phyloP scores from a whole-genome alignment of 1,140 invertebrate genomes.

The Drosophila takahashii region DNA sequence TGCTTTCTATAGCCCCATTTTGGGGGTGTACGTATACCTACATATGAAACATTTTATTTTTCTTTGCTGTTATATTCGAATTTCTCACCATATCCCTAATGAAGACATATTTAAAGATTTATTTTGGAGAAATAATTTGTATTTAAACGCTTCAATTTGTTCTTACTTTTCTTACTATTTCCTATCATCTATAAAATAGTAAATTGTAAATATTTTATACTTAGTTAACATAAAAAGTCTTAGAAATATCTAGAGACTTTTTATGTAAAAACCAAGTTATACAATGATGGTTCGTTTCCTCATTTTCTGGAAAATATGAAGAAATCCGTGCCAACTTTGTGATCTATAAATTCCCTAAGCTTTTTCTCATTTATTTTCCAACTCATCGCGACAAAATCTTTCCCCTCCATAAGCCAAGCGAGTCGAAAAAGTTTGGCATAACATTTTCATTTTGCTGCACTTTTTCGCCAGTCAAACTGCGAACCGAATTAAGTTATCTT shows the following conservation, averaged over 20 bases:
- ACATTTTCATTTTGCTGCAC: slow-evolving; percentile 52
- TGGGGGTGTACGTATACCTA: background rate
- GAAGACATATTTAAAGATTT: background rate
- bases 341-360: slow-evolving; percentile 9
- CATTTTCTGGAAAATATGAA: background rate
- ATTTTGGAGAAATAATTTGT: background rate
- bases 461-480: slow-evolving; percentile 27
- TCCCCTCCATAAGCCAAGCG: slow-evolving; percentile 24
- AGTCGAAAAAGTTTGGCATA: slow-evolving; percentile 42
- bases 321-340: slow-evolving; percentile 11
- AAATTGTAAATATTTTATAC: no score
- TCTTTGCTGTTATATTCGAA: background rate
- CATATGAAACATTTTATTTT: background rate
- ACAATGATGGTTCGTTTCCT: background rate
- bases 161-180: no score
- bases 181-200: no score
- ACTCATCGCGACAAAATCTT: slow-evolving; percentile 14
- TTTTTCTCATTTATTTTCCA: slow-evolving; percentile 8
- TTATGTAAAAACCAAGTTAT: background rate
- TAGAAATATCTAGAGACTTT: no score
- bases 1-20: slow-evolving; percentile 7
- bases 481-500: slow-evolving; percentile 49
- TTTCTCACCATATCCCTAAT: background rate
- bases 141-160: no score
- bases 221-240: no score